Conservation (phyloP, 1,140 invertebrate species). For the Ceratosolen solmsi region DNA sequence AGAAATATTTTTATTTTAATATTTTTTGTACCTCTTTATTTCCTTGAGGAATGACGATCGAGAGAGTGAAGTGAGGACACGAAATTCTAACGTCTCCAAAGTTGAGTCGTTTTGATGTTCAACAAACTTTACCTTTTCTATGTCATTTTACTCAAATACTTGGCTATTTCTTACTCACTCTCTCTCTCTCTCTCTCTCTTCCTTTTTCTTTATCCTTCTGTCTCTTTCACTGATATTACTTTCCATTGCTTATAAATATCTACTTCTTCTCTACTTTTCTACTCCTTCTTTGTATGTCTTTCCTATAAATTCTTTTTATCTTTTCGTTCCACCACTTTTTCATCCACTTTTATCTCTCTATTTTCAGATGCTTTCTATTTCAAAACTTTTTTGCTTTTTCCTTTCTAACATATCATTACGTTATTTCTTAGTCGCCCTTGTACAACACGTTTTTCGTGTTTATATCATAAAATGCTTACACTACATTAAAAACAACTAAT, state of each 20-base stretch:
- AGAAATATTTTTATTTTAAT: conserved; percentile 13
- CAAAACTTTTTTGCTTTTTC: conserved; percentile 23
- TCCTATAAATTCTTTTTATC: not conserved
- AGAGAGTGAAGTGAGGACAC: conserved; percentile 50
- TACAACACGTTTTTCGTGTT: not conserved
- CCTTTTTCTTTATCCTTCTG: conserved; percentile 44
- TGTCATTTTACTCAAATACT: conserved; percentile 31
- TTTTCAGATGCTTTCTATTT: conserved; percentile 38
- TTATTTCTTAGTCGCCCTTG: not conserved
- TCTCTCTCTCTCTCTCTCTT: conserved; percentile 40
- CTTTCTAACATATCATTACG: not conserved
- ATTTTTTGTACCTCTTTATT: conserved; percentile 50
- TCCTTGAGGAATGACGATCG: conserved; percentile 54
- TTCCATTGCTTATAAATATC: not conserved
- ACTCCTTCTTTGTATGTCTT: not conserved
- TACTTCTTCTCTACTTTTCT: not conserved
- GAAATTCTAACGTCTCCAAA: conserved; percentile 57
- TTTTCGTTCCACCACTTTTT: not conserved
- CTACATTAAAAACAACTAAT: too few species aligned
- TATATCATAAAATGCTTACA: too few species aligned
- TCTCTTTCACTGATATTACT: conserved; percentile 36
- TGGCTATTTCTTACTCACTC: conserved; percentile 34
- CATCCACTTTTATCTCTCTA: conserved; percentile 25
- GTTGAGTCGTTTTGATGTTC: conserved; percentile 57
- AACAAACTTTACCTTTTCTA: conserved; percentile 57